A percentile compares a stretch with the other conserved stretches of the same genome.
Evolutionary conservation across 2,888 invertebrate genomes (phyloP).

Genomic region (Epinotia brunnichana): DNA sequence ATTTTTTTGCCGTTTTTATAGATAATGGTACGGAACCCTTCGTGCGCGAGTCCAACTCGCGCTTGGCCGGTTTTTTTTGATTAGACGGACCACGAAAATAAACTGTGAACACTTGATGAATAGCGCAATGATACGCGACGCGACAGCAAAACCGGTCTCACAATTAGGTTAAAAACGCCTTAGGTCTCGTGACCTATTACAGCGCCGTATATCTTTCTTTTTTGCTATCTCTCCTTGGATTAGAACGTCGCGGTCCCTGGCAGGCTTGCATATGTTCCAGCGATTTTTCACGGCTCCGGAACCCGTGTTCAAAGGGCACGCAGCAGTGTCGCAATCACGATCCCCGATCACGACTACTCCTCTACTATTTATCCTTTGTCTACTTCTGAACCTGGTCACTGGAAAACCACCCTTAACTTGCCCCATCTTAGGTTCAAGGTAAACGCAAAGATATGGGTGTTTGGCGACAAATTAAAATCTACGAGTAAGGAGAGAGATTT

Average conservation of each 20-base stretch:
- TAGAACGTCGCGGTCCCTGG: constrained; percentile 72
- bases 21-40: too few relatives aligned
- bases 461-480: constrained; percentile 40
- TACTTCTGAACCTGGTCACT: constrained; percentile 48
- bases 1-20: too few relatives aligned
- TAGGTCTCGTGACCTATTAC: constrained; percentile 9
- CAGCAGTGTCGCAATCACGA: constrained; percentile 83
- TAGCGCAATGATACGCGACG: neutral
- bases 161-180: constrained; percentile 18
- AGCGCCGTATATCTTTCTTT: constrained; percentile 35
- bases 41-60: too few relatives aligned
- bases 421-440: constrained; percentile 50
- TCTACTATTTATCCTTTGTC: constrained; percentile 71
- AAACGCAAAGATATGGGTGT: constrained; percentile 50
- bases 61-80: too few relatives aligned
- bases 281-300: constrained; percentile 83
- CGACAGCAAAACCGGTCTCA: neutral
- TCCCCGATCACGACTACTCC: constrained; percentile 80
- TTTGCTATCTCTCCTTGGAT: constrained; percentile 67
- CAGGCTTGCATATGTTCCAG: constrained; percentile 81
- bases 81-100: too few relatives aligned
- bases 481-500: constrained; percentile 48
- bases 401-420: constrained; percentile 57
- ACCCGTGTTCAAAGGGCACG: constrained; percentile 82
- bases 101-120: too few relatives aligned